Evolutionary conservation across 2,113 vertebrate species (phyloP).

Genomic region (Balaeniceps rex): DNA sequence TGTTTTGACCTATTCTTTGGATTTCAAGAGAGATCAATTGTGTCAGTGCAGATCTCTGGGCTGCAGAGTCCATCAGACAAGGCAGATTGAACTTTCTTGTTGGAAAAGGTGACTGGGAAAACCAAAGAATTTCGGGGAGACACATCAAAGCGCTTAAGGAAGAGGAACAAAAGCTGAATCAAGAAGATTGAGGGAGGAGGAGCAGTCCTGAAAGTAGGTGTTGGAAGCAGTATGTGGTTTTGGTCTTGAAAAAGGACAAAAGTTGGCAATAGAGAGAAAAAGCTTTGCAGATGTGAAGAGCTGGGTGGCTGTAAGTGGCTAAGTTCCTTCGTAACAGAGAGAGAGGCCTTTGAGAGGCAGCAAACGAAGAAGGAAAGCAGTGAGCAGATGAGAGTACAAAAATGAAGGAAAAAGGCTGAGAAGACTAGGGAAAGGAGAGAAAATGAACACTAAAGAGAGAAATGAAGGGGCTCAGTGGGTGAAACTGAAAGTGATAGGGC

Average conservation of each 20-base stretch:
- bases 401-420: neutral
- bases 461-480: neutral
- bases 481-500: neutral
- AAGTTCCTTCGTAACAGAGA: neutral
- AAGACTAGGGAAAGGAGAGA: neutral
- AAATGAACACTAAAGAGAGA: neutral
- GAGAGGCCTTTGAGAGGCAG: neutral
- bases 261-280: neutral
- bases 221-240: neutral
- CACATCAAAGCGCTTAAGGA: neutral
- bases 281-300: neutral
- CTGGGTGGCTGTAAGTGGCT: neutral
- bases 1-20: neutral
- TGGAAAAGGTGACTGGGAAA: neutral
- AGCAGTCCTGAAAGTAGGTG: neutral
- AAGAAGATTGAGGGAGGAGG: neutral
- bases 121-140: neutral
- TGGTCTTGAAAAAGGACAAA: neutral
- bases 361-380: neutral
- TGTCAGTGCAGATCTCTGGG: neutral
- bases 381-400: fast-evolving
- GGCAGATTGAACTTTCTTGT: neutral
- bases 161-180: neutral
- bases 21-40: neutral
- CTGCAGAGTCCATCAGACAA: neutral